Evolutionary conservation across 2,113 vertebrate genomes (phyloP), one percentile per base, ranked within the genome.

Genomic region (Rhadina sibilatrix): DNA sequence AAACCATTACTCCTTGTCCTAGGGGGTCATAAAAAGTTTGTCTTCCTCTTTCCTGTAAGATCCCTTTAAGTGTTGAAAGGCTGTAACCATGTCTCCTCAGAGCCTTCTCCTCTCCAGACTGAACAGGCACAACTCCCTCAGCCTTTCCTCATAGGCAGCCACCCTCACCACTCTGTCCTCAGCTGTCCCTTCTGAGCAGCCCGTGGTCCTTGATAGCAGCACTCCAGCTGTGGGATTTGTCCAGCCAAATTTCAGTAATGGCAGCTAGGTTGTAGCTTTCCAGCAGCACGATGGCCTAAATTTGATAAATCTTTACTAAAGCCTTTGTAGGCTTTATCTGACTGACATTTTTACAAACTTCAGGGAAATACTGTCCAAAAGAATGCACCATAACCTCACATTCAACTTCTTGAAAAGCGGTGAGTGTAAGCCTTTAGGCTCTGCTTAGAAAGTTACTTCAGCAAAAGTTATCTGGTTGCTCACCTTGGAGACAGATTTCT

Each of bases 81-180:
- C 33, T 6, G 1, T 30, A 9, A 1, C 19, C 10, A 19, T 1
- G 5, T 61, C 14, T 64, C 2, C 33, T 44, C 1, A 4, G 42
- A 66, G 25, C 46, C 40, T 56, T 49, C 12, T 53, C 21, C 59
- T 61, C n/a, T 56, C n/a, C 22, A 56, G 57, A 57, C 31, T 80
- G 74, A 52, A 11, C 9, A 79, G 54, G 10, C 16, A 6, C 33
- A 33, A 1, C 25, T 70, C 12, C 42, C 27, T 69, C 44, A 80
- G 22, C 52, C 68, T 61, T 18, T 71, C 14, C 9, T 80, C 18
- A 10, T 0, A 40, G 30, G 46, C 31, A 71, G 4, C 15, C 3
- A 15, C 16, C 2, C 21, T 9, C 4, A 2, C n/a, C 15, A 15
- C 63, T 78, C 30, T 64, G 47, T 42, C 8, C 64, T 52, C 11